Evolutionary conservation across 2,113 vertebrate species (phyloP).

Genomic region (Cromileptes altivelis): DNA sequence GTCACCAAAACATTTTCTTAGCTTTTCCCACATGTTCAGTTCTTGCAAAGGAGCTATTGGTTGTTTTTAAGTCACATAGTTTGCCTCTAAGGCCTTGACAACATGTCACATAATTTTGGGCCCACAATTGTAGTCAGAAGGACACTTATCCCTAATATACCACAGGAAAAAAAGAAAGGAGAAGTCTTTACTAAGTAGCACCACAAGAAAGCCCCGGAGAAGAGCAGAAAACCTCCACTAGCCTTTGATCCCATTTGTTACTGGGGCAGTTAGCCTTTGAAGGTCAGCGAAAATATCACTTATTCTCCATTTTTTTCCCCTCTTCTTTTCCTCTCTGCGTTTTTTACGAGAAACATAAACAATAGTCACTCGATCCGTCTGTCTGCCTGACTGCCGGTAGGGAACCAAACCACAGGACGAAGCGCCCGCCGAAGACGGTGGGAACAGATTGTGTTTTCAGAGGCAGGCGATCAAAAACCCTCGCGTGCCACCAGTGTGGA

Average conservation of each 20-base stretch:
- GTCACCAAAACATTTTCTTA: slow-evolving; percentile 46
- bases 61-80: slow-evolving; percentile 60
- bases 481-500: slow-evolving; percentile 85
- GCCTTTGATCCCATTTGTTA: slow-evolving; percentile 78
- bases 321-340: slow-evolving; percentile 54
- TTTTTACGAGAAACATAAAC: slow-evolving; percentile 81
- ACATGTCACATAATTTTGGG: slow-evolving; percentile 53
- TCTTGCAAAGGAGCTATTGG: slow-evolving; percentile 19
- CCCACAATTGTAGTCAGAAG: slow-evolving; percentile 66
- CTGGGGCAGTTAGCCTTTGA: slow-evolving; percentile 75
- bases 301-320: slow-evolving; percentile 52
- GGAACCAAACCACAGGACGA: slow-evolving; percentile 71
- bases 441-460: slow-evolving; percentile 83
- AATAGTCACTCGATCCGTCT: slow-evolving; percentile 79
- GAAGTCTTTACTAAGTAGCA: slow-evolving; percentile 60
- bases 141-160: slow-evolving; percentile 69
- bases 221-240: slow-evolving; percentile 63
- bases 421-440: slow-evolving; percentile 63
- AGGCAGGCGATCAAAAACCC: slow-evolving; percentile 84
- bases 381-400: slow-evolving; percentile 67
- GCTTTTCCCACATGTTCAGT: slow-evolving; percentile 41
- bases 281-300: slow-evolving; percentile 80
- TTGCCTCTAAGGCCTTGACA: slow-evolving; percentile 56
- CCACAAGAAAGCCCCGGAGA: slow-evolving; percentile 75
- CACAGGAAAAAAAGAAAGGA: slow-evolving; percentile 54